phyloP scores from a whole-genome alignment of 2,888 invertebrate genomes.

The Caenorhabditis macrosperma region DNA sequence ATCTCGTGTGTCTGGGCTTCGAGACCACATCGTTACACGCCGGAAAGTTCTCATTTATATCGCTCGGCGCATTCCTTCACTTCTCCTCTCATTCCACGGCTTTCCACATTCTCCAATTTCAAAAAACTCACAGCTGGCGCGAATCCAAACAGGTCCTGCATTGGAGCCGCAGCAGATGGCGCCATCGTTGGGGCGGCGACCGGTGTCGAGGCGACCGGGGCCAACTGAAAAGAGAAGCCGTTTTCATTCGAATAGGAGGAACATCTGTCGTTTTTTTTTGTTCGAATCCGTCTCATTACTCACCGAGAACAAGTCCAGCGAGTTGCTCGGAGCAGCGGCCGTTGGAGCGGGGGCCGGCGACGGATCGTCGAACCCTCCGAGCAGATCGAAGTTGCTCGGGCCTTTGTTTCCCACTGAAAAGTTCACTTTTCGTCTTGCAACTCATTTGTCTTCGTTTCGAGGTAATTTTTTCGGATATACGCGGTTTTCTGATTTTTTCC shows the following conservation, averaged over 20 bases:
- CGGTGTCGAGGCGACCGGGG: neutral
- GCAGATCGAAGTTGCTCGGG: constrained; percentile 44
- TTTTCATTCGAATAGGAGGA: neutral
- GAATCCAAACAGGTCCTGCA: constrained; percentile 42
- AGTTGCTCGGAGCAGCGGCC: constrained; percentile 3
- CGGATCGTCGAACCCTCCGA: constrained; percentile 35
- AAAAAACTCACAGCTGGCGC: constrained; percentile 23
- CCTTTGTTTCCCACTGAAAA: constrained; percentile 33
- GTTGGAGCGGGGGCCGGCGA: constrained; percentile 15
- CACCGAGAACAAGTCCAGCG: constrained; percentile 25
- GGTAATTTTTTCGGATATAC: neutral
- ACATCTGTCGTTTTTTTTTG: neutral
- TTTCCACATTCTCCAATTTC: neutral
- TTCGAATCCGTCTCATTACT: too few species aligned
- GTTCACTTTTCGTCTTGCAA: too few species aligned
- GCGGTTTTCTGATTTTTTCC: neutral
- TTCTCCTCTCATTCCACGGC: too few species aligned
- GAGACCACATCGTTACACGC: too few species aligned
- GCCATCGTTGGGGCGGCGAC: neutral
- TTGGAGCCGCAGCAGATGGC: neutral
- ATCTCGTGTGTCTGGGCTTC: too few species aligned
- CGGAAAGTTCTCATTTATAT: too few species aligned
- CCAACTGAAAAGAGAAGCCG: constrained; percentile 11
- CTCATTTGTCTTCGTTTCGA: neutral
- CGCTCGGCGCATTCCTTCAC: too few species aligned